phyloP scores from a whole-genome alignment of 2,797 vertebrate species.

The Danio aesculapii region DNA sequence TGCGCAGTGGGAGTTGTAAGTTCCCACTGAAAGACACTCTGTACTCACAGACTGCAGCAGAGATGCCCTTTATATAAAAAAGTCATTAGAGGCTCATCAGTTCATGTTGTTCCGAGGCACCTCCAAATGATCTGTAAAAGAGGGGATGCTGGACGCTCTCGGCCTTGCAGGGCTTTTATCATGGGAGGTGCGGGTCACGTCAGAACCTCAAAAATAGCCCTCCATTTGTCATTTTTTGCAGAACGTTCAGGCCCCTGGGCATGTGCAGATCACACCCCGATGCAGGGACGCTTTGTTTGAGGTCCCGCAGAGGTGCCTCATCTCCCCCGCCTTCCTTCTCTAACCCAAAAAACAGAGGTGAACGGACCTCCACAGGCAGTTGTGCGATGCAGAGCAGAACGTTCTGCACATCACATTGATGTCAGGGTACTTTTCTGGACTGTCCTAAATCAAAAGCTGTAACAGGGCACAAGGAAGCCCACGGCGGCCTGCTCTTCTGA shows the following conservation, averaged over 20 bases:
- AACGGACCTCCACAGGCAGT: conserved; percentile 70
- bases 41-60: conserved; percentile 61
- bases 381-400: conserved; percentile 70
- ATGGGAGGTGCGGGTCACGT: conserved; percentile 67
- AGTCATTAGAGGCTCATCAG: conserved; percentile 80
- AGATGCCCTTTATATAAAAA: conserved; percentile 76
- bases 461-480: conserved; percentile 41
- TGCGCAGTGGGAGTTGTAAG: conserved; percentile 33
- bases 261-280: conserved; percentile 67
- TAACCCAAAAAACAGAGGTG: conserved; percentile 76
- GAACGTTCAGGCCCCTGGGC: conserved; percentile 67
- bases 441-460: conserved; percentile 43
- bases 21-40: conserved; percentile 46
- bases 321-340: conserved; percentile 57
- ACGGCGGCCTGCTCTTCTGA: conserved; percentile 42
- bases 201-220: conserved; percentile 77
- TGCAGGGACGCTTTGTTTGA: conserved; percentile 71
- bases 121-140: conserved; percentile 78
- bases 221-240: conserved; percentile 77
- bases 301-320: conserved; percentile 68
- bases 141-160: conserved; percentile 50
- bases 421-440: conserved; percentile 42
- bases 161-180: conserved; percentile 59
- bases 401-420: conserved; percentile 56
- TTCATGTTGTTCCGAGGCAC: conserved; percentile 74